These are phyloP conservation scores for Coranthus polyacanthus DNA, from an alignment of 2,797 vertebrate genomes.

Conservation along the genomic window DNA sequence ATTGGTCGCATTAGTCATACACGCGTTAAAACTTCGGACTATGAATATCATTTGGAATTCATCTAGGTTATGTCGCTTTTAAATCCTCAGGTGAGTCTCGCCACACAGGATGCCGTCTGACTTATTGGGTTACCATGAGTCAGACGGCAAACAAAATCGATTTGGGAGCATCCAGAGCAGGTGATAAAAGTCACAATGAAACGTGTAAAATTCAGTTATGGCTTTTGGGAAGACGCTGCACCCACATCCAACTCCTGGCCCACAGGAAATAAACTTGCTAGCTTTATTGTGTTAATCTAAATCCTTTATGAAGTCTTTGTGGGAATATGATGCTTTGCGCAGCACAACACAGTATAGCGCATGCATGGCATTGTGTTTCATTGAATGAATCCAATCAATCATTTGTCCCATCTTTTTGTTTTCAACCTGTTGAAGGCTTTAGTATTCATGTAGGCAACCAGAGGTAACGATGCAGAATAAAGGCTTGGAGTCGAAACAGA, in stretches of 20 bases:
- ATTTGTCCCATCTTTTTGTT: constrained; percentile 37
- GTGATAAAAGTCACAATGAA: constrained; percentile 64
- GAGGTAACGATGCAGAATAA: constrained; percentile 41
- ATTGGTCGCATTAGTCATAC: not conserved
- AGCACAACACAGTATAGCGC: constrained; percentile 5
- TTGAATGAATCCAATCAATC: constrained; percentile 55
- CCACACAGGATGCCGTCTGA: constrained; percentile 18
- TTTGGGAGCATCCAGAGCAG: constrained; percentile 53
- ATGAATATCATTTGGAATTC: constrained; percentile 11
- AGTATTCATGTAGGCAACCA: constrained; percentile 33
- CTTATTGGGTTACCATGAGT: constrained; percentile 60
- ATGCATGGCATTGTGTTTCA: constrained; percentile 44
- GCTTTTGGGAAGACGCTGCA: constrained; percentile 49
- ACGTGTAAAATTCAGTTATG: constrained; percentile 55
- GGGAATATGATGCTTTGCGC: constrained; percentile 32
- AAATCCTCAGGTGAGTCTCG: constrained; percentile 25
- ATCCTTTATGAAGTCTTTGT: constrained; percentile 41
- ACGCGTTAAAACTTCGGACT: constrained; percentile 4
- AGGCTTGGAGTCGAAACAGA: constrained; percentile 34
- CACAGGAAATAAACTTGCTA: constrained; percentile 54
- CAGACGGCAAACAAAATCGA: constrained; percentile 66
- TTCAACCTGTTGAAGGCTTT: constrained; percentile 24
- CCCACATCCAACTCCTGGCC: constrained; percentile 42
- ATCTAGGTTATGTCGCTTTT: constrained; percentile 32
- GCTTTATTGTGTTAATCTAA: constrained; percentile 60